Percentiles rank a stretch among this genome's conserved stretches.
These are phyloP conservation scores for Agrotis segetum DNA, from an alignment of 2,888 invertebrate genomes.

Conservation along the genomic window DNA sequence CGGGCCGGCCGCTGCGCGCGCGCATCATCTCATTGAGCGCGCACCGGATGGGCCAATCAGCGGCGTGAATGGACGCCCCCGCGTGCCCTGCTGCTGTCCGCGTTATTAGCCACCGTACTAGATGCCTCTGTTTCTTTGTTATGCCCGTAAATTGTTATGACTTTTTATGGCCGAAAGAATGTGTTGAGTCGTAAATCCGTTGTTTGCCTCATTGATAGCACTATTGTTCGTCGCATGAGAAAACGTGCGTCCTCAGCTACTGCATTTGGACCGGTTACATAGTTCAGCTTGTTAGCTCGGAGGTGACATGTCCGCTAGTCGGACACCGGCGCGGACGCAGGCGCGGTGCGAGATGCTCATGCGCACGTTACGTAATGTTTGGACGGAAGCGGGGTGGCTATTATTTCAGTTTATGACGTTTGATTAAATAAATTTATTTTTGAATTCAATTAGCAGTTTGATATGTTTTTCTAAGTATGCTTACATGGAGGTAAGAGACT, in stretches of 20 bases:
- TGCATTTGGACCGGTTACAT: slow-evolving; percentile 72
- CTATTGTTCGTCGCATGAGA: slow-evolving; percentile 80
- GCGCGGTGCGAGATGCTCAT: slow-evolving; percentile 42
- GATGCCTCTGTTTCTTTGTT: slow-evolving; percentile 87
- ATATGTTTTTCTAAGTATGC: slow-evolving; percentile 32
- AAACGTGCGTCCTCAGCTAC: slow-evolving; percentile 68
- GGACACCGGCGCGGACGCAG: slow-evolving; percentile 37
- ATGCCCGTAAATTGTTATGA: slow-evolving; percentile 86
- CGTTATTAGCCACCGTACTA: slow-evolving; percentile 87
- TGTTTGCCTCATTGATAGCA: slow-evolving; percentile 81
- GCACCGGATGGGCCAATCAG: slow-evolving; percentile 91
- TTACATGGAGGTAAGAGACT: slow-evolving; percentile 4
- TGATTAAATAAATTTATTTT: slow-evolving; percentile 54
- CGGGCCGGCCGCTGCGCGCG: slow-evolving; percentile 76
- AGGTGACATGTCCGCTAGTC: slow-evolving; percentile 73
- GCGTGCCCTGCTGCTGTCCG: slow-evolving; percentile 80
- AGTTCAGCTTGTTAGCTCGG: slow-evolving; percentile 74
- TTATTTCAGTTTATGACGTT: slow-evolving; percentile 57
- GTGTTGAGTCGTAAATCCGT: slow-evolving; percentile 84
- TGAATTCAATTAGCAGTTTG: slow-evolving; percentile 56
- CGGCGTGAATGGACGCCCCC: slow-evolving; percentile 91
- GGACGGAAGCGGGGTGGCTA: slow-evolving; percentile 57
- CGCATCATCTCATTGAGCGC: slow-evolving; percentile 90
- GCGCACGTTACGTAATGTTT: slow-evolving; percentile 54
- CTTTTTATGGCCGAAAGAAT: slow-evolving; percentile 85